These are phyloP conservation scores for Disparrhopalites patrizii DNA, from an alignment of 2,888 invertebrate genomes.

Conservation along the genomic window DNA sequence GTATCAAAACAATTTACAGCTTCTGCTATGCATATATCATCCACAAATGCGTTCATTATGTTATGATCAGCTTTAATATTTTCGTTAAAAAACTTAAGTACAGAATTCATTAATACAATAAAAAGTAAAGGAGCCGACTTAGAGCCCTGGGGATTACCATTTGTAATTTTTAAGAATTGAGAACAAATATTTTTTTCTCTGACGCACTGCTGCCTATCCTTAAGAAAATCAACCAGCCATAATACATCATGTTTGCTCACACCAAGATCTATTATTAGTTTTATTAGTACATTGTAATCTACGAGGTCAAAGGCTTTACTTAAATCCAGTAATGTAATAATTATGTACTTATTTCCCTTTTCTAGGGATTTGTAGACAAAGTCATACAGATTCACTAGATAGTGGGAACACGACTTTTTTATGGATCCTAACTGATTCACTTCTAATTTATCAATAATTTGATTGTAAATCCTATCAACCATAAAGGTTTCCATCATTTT, in stretches of 20 bases:
- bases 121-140: constrained; percentile 14
- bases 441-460: neutral
- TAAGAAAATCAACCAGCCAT: neutral
- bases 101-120: neutral
- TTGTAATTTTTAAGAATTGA: neutral
- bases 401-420: neutral
- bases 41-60: neutral
- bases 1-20: neutral
- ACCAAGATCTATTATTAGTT: neutral
- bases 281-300: neutral
- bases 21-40: neutral
- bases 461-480: neutral
- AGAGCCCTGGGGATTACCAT: constrained; percentile 6
- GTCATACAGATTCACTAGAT: neutral
- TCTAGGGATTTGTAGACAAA: neutral
- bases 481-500: neutral
- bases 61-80: neutral
- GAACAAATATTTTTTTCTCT: neutral
- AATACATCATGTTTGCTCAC: neutral
- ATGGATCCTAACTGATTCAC: constrained; percentile 8
- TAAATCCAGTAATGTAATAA: neutral
- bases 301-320: constrained; percentile 10
- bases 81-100: neutral
- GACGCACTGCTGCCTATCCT: neutral
- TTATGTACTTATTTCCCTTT: neutral